phyloP scores from a whole-genome alignment of 2,888 invertebrate genomes.

The Orthosia gracilis region DNA sequence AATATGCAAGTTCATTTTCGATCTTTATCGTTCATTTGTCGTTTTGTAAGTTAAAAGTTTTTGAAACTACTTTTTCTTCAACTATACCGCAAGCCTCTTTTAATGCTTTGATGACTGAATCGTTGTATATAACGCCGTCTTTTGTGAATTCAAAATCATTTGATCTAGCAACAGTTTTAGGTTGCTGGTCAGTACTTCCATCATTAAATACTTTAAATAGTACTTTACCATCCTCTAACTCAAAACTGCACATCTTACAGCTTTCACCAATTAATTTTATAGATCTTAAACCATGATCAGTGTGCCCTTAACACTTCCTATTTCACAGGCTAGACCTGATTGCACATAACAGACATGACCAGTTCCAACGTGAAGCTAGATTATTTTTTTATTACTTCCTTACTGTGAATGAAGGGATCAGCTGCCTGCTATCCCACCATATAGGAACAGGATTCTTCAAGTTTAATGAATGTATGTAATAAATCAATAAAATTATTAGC shows the following conservation, averaged over 20 bases:
- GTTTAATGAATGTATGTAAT: conserved; percentile 8
- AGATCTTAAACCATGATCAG: not conserved
- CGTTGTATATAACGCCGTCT: not conserved
- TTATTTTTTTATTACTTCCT: conserved; percentile 56
- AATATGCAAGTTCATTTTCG: conserved; percentile 21
- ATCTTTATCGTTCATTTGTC: conserved; percentile 26
- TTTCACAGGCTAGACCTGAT: conserved; percentile 32
- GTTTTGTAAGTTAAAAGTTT: conserved; percentile 9
- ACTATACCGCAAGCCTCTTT: not conserved
- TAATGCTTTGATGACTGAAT: not conserved
- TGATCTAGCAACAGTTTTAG: not conserved
- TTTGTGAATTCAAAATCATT: not conserved
- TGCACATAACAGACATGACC: conserved; percentile 27
- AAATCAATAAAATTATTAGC: conserved; percentile 8
- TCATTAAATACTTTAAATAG: not conserved
- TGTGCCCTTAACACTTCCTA: conserved; percentile 20
- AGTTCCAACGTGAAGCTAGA: conserved; percentile 24
- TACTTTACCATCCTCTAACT: not conserved
- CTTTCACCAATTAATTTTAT: not conserved
- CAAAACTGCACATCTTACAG: not conserved
- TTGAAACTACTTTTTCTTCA: not conserved
- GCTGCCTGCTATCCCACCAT: conserved; percentile 24
- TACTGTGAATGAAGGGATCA: conserved; percentile 49
- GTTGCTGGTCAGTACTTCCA: not conserved
- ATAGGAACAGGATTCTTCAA: conserved; percentile 4